phyloP scores from a whole-genome alignment of 2,888 invertebrate species.

The Phalangium opilio region DNA sequence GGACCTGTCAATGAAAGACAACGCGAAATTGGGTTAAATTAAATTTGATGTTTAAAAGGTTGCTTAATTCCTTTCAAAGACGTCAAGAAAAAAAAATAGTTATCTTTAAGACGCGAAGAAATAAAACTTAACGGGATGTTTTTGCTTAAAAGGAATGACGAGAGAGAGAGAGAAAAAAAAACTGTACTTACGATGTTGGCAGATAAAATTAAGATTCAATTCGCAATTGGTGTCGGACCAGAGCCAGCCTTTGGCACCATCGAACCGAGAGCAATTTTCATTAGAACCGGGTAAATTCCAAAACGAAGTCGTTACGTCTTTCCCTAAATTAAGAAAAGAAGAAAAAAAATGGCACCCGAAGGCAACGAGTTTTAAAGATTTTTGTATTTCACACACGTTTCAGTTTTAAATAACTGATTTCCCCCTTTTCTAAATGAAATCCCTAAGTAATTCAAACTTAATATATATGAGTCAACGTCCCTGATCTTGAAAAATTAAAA shows the following conservation, averaged over 20 bases:
- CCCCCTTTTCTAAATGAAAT: too few relatives aligned
- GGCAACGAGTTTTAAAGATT: background rate
- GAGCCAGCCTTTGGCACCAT: conserved; percentile 83
- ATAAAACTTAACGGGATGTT: too few relatives aligned
- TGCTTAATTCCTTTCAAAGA: too few relatives aligned
- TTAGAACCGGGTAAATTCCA: conserved; percentile 70
- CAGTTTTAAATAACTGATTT: background rate
- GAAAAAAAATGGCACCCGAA: background rate
- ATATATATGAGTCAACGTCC: too few relatives aligned
- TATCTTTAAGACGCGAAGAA: background rate
- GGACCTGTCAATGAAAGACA: conserved; percentile 44
- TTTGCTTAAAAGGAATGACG: background rate
- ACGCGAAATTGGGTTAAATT: conserved; percentile 4
- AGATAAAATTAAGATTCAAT: conserved; percentile 69
- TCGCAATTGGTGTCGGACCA: conserved; percentile 86
- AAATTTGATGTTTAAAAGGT: conserved; percentile 2
- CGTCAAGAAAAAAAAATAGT: background rate
- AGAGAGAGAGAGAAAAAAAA: background rate
- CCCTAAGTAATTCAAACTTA: too few relatives aligned
- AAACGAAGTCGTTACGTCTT: conserved; percentile 74
- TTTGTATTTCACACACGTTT: background rate
- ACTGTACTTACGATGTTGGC: conserved; percentile 68
- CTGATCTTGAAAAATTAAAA: too few relatives aligned
- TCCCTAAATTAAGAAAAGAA: conserved; percentile 32
- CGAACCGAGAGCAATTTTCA: conserved; percentile 74